phyloP scores from a whole-genome alignment of 2,797 vertebrate species.

The Vireo griseus region DNA sequence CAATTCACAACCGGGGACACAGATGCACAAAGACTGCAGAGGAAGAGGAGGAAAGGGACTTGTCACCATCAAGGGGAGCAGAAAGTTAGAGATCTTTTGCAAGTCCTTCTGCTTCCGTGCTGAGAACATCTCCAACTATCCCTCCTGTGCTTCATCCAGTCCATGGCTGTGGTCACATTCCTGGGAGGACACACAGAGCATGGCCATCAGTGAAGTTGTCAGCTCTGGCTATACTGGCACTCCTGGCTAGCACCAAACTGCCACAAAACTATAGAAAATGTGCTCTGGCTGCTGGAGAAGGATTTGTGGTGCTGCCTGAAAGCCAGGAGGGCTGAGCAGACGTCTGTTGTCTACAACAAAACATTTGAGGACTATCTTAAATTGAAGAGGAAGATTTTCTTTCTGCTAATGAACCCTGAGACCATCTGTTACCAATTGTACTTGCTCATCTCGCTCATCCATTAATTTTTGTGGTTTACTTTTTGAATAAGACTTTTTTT shows the following conservation, averaged over 20 bases:
- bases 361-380: slow-evolving; percentile 42
- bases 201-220: rapidly evolving
- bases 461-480: slow-evolving; percentile 50
- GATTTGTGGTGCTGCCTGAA: not conserved
- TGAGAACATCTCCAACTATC: not conserved
- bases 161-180: not conserved
- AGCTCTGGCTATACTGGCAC: not conserved
- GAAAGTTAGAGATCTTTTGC: not conserved
- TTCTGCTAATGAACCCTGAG: slow-evolving; percentile 50
- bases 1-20: not conserved
- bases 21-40: not conserved
- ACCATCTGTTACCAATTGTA: slow-evolving; percentile 61
- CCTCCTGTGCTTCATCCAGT: rapidly evolving
- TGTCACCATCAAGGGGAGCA: rapidly evolving
- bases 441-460: not conserved
- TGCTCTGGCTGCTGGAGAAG: not conserved
- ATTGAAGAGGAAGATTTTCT: slow-evolving; percentile 39
- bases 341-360: slow-evolving; percentile 12
- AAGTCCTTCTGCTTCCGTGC: not conserved
- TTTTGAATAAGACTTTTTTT: not conserved
- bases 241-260: not conserved
- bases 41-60: not conserved
- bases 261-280: not conserved
- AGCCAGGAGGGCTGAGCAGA: not conserved
- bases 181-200: rapidly evolving